phyloP scores from a whole-genome alignment of 2,113 vertebrate genomes.

The Dendrocopos noguchii region DNA sequence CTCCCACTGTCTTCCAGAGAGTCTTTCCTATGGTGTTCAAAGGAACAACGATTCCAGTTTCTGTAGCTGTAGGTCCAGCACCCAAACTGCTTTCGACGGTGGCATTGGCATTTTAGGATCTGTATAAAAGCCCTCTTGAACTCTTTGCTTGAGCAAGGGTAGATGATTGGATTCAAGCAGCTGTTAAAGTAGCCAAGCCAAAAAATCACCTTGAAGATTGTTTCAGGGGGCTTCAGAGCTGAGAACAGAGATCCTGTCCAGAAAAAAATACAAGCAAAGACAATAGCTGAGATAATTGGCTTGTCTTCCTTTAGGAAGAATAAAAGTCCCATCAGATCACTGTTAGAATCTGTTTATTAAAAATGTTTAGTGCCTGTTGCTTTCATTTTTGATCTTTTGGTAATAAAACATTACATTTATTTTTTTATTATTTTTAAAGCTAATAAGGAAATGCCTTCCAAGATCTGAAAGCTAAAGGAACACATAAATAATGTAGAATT shows the following conservation, averaged over 20 bases:
- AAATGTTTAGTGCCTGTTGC: background rate
- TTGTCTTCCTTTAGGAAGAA: background rate
- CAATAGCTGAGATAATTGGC: background rate
- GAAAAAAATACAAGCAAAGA: background rate
- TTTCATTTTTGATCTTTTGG: background rate
- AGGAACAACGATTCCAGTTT: constrained; percentile 84
- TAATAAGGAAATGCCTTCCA: background rate
- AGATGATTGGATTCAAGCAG: constrained; percentile 97
- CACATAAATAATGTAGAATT: background rate
- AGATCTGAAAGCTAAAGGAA: background rate
- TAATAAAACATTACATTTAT: background rate
- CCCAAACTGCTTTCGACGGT: constrained; percentile 81
- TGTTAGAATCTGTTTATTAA: background rate
- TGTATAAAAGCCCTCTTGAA: constrained; percentile 96
- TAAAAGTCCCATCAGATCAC: background rate
- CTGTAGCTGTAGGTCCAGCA: constrained; percentile 89
- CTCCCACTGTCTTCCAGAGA: constrained; percentile 84
- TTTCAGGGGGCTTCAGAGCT: constrained; percentile 86
- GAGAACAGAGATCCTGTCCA: constrained; percentile 89
- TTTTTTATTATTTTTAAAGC: background rate
- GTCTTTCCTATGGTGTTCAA: constrained; percentile 82
- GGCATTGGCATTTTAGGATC: constrained; percentile 90
- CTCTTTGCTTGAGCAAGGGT: constrained; percentile 97
- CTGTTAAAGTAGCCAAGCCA: constrained; percentile 99
- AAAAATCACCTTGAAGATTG: constrained; percentile 95